Evolutionary conservation across 2,113 vertebrate species (phyloP).

Genomic region (Scartelaos histophorus): DNA sequence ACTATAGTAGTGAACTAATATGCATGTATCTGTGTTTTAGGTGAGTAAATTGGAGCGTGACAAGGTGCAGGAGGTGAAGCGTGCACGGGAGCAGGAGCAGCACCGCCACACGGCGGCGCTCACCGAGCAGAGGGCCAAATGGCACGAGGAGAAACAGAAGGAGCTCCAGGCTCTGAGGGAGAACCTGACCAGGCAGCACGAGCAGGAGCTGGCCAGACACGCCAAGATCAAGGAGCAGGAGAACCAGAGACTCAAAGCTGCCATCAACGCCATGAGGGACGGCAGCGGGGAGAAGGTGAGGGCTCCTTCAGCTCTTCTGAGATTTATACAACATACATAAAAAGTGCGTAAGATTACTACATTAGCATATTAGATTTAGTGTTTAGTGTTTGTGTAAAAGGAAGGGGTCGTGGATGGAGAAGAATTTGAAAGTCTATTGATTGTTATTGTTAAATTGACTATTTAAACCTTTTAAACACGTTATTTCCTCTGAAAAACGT

Average conservation of each 20-base stretch:
- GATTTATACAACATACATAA: too few species aligned
- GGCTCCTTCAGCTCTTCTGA: too few species aligned
- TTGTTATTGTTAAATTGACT: too few species aligned
- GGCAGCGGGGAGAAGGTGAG: conserved; percentile 90
- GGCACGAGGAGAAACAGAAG: conserved; percentile 97
- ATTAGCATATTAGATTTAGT: too few species aligned
- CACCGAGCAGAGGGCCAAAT: conserved; percentile 93
- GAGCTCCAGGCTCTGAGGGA: conserved; percentile 93
- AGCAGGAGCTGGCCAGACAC: conserved; percentile 91
- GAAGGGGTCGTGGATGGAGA: too few species aligned
- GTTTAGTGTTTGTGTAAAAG: too few species aligned
- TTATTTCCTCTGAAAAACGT: too few species aligned
- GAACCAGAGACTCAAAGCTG: conserved; percentile 92
- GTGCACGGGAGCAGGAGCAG: conserved; percentile 94
- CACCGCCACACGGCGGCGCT: conserved; percentile 93
- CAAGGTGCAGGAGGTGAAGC: conserved; percentile 95
- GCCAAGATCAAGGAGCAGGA: conserved; percentile 94
- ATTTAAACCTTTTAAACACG: too few species aligned
- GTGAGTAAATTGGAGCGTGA: conserved; percentile 94
- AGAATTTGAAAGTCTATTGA: too few species aligned
- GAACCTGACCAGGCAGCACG: conserved; percentile 92
- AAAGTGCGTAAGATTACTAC: too few species aligned
- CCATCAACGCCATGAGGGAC: conserved; percentile 87
- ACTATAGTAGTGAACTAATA: too few species aligned
- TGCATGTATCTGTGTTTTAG: conserved; percentile 59